These are phyloP conservation scores for Dendrolimus pini DNA, from an alignment of 2,888 invertebrate genomes.

Conservation along the genomic window DNA sequence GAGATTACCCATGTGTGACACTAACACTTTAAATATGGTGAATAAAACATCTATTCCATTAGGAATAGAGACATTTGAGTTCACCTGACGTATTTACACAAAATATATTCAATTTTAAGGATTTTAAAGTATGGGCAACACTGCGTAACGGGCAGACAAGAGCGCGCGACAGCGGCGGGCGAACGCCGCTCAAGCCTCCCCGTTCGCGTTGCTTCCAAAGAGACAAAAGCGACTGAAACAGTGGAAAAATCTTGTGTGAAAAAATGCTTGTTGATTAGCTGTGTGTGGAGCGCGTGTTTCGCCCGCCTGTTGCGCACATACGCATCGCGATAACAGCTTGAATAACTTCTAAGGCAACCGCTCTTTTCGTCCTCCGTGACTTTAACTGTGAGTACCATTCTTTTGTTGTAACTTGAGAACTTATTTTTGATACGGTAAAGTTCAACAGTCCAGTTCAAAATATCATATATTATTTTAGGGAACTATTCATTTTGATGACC, in stretches of 20 bases:
- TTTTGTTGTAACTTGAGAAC: constrained; percentile 28
- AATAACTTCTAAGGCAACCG: constrained; percentile 25
- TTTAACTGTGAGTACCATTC: constrained; percentile 50
- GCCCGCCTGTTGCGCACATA: constrained; percentile 45
- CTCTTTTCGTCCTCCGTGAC: constrained; percentile 33
- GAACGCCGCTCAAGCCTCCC: constrained; percentile 54
- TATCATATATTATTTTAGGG: too few species aligned
- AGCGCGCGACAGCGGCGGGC: constrained; percentile 61
- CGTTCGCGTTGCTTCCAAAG: constrained; percentile 25
- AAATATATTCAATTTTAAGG: not conserved
- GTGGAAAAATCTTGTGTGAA: constrained; percentile 45
- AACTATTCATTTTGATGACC: too few species aligned
- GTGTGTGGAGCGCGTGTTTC: constrained; percentile 24
- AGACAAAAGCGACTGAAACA: constrained; percentile 29
- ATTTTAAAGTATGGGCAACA: constrained; percentile 22
- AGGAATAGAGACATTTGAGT: too few species aligned
- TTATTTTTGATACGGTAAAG: too few species aligned
- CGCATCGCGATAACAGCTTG: constrained; percentile 3
- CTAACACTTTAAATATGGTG: too few species aligned
- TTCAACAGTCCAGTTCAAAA: too few species aligned
- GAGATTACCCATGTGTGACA: too few species aligned
- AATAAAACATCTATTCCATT: too few species aligned
- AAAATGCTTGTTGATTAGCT: constrained; percentile 46
- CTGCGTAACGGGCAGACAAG: constrained; percentile 43
- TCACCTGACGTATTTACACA: not conserved